Evolutionary conservation across 2,113 vertebrate species (phyloP).

Genomic region (Melanerpes formicivorus): DNA sequence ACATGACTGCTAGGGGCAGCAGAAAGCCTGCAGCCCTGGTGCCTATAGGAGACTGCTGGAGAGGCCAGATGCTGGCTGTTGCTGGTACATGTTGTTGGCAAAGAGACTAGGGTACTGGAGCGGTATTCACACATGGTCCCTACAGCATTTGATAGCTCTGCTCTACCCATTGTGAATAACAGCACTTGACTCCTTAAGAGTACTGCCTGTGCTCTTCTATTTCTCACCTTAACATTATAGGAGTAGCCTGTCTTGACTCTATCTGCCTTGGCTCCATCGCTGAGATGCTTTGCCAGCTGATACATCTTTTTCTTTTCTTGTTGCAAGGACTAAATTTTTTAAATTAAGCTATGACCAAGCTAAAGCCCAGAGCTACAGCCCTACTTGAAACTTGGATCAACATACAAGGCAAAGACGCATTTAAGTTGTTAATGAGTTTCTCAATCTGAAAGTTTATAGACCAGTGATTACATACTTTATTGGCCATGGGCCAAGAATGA

Average conservation of each 20-base stretch:
- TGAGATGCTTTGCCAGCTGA: neutral
- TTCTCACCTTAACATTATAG: neutral
- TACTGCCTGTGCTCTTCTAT: neutral
- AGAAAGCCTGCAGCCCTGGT: neutral
- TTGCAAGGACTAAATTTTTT: neutral
- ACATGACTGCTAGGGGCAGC: neutral
- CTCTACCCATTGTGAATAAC: neutral
- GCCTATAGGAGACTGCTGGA: neutral
- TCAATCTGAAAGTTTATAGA: neutral
- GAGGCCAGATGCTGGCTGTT: neutral
- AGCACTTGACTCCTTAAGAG: neutral
- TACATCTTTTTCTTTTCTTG: neutral
- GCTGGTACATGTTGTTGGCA: neutral
- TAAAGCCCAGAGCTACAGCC: neutral
- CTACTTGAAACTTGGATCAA: neutral
- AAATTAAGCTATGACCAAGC: neutral
- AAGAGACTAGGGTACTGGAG: neutral
- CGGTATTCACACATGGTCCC: fast-evolving
- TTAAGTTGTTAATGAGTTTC: constrained; percentile 26
- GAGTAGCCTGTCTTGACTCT: neutral
- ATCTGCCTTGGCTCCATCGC: neutral
- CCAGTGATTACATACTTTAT: neutral
- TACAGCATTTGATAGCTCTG: neutral
- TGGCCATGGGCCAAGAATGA: neutral
- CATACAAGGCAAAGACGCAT: neutral